Conservation (phyloP, 1,140 invertebrate genomes). For the Episyrphus balteatus region DNA sequence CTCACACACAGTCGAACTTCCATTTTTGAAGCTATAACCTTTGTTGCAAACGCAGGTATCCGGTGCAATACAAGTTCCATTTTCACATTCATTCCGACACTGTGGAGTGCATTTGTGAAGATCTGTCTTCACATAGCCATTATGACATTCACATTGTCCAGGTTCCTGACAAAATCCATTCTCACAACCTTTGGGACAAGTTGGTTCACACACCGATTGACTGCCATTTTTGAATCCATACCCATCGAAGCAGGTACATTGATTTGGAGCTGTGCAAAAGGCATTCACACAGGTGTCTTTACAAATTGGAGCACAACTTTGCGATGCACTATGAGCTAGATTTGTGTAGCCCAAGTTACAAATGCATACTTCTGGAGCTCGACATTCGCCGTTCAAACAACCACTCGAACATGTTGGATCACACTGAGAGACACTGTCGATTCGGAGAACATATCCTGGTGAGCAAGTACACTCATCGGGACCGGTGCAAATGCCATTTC, state of each 20-base stretch:
- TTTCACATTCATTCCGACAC: constrained; percentile 42
- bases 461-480: constrained; percentile 45
- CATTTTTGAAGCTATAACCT: constrained; percentile 40
- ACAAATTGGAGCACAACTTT: constrained; percentile 35
- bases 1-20: constrained; percentile 23
- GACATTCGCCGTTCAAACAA: constrained; percentile 32
- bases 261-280: constrained; percentile 38
- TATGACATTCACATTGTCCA: constrained; percentile 24
- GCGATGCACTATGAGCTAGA: constrained; percentile 3
- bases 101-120: constrained; percentile 40
- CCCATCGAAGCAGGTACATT: constrained; percentile 34
- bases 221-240: constrained; percentile 17
- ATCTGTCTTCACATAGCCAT: constrained; percentile 17
- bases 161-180: constrained; percentile 28
- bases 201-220: constrained; percentile 20
- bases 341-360: constrained; percentile 29
- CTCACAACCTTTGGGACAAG: constrained; percentile 23
- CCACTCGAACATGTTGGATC: constrained; percentile 23
- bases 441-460: constrained; percentile 12
- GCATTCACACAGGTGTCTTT: constrained; percentile 19
- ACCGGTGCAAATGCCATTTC: constrained; percentile 47
- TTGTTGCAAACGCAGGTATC: constrained; percentile 46
- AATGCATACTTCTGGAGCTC: constrained; percentile 33
- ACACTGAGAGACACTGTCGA: constrained; percentile 13
- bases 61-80: constrained; percentile 45